Evolutionary conservation across 2,113 vertebrate species (phyloP).

Genomic region (Abramis brama): DNA sequence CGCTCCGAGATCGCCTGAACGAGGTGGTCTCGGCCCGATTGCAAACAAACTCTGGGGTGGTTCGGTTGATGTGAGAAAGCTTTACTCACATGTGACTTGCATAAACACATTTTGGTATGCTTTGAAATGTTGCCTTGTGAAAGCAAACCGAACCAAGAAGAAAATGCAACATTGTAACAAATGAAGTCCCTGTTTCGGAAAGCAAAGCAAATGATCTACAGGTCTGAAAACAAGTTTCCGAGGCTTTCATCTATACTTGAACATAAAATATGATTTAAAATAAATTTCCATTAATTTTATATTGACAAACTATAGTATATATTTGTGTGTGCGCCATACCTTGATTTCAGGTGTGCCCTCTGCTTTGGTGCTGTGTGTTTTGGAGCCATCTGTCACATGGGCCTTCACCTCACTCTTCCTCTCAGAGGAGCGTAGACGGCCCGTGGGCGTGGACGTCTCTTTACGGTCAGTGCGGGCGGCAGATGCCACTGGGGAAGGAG

Average conservation of each 20-base stretch:
- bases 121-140: too few relatives aligned
- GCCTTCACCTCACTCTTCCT: constrained; percentile 76
- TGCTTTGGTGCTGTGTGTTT: constrained; percentile 67
- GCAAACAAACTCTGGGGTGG: too few relatives aligned
- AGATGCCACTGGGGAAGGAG: constrained; percentile 62
- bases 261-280: neutral
- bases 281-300: neutral
- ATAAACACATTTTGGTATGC: too few relatives aligned
- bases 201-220: too few relatives aligned
- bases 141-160: too few relatives aligned
- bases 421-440: constrained; percentile 69
- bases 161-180: too few relatives aligned
- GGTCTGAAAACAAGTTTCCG: neutral
- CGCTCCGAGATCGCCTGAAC: too few relatives aligned
- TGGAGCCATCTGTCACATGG: constrained; percentile 62
- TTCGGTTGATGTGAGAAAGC: too few relatives aligned
- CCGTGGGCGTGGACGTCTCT: constrained; percentile 67
- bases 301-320: neutral
- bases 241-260: neutral
- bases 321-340: constrained; percentile 72
- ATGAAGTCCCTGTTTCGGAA: too few relatives aligned
- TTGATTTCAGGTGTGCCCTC: constrained; percentile 76
- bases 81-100: too few relatives aligned
- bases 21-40: too few relatives aligned
- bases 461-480: constrained; percentile 54